Evolutionary conservation across 2,888 invertebrate species (phyloP).

Genomic region (Tribolium freemani): DNA sequence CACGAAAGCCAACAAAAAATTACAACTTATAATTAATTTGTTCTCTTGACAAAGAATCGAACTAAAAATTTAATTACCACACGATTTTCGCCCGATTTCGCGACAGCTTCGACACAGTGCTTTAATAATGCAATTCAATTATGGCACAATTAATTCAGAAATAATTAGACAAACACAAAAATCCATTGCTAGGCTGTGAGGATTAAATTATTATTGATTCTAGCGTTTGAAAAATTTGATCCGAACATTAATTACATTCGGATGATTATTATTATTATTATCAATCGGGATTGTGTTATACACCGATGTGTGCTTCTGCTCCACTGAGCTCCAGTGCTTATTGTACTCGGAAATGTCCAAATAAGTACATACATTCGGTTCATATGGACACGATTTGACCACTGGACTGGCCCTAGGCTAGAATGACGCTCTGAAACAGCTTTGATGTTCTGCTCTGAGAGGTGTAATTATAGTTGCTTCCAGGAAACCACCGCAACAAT

Average conservation of each 20-base stretch:
- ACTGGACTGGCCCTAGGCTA: constrained; percentile 47
- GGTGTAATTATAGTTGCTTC: constrained; percentile 55
- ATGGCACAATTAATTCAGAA: constrained; percentile 28
- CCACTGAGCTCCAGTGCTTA: no score
- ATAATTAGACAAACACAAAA: constrained; percentile 36
- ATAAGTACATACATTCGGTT: neutral
- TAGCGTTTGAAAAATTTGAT: neutral
- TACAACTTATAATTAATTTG: constrained; percentile 42
- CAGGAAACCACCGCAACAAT: constrained; percentile 13
- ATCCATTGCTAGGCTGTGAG: neutral
- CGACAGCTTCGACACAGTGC: constrained; percentile 32
- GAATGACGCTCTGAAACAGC: constrained; percentile 55
- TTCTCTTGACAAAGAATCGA: constrained; percentile 36
- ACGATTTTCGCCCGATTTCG: constrained; percentile 30
- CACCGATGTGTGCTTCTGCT: no score
- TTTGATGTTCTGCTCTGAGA: constrained; percentile 59
- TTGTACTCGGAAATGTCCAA: no score
- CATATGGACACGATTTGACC: constrained; percentile 41
- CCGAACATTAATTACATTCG: constrained; percentile 1
- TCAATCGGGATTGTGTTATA: neutral
- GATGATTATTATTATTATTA: constrained; percentile 6
- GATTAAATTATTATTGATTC: constrained; percentile 23
- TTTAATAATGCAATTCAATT: constrained; percentile 36
- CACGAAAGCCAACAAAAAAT: constrained; percentile 33
- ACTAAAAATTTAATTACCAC: constrained; percentile 42